Conservation (phyloP, 2,888 invertebrate genomes). For the Mythimna ferrago region DNA sequence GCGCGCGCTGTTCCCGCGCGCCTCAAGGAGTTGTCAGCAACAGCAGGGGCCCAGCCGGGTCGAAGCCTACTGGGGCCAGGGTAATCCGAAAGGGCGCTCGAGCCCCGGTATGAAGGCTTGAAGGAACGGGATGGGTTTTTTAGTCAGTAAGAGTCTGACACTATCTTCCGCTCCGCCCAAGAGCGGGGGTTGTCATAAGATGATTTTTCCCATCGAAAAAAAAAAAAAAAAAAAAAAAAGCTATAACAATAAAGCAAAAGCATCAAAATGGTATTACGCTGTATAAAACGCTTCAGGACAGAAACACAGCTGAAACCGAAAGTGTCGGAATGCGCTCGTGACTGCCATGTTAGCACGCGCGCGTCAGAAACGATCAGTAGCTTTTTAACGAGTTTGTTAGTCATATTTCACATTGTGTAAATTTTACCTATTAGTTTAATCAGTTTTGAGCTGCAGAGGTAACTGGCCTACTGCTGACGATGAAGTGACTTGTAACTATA, state of each 20-base stretch:
- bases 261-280: conserved; percentile 40
- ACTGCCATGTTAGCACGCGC: conserved; percentile 37
- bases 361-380: conserved; percentile 21
- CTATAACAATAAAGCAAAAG: conserved; percentile 31
- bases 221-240: no score
- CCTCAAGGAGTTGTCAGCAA: no score
- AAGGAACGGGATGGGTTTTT: no score
- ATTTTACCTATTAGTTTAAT: conserved; percentile 3
- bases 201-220: no score
- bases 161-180: no score
- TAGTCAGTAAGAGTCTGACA: no score
- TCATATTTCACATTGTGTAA: conserved; percentile 17
- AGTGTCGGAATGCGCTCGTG: conserved; percentile 59
- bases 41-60: no score
- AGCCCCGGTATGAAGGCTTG: no score
- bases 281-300: conserved; percentile 26
- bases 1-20: no score
- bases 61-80: no score
- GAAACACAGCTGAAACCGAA: conserved; percentile 34
- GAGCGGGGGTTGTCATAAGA: no score
- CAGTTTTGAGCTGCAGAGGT: conserved; percentile 18
- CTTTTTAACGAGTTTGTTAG: conserved; percentile 40
- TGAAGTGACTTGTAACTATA: neutral
- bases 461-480: neutral
- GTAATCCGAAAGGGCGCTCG: no score